These are phyloP conservation scores for Microchirus variegatus DNA, from an alignment of 2,797 vertebrate species.

Conservation along the genomic window DNA sequence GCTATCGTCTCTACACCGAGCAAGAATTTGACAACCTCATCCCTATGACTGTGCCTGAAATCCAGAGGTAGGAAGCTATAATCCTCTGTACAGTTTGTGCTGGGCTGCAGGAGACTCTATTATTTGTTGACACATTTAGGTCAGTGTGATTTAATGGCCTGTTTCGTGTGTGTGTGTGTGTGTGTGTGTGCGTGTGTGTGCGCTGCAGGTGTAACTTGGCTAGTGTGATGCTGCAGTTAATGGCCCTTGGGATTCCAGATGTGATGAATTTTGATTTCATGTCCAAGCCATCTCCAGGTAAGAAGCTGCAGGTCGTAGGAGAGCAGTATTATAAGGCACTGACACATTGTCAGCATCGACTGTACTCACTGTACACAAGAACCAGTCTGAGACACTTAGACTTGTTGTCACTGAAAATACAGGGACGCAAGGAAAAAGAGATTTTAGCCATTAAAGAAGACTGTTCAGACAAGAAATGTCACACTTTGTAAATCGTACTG, in stretches of 20 bases:
- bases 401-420: too few species aligned
- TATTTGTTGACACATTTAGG: constrained; percentile 19
- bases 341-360: too few species aligned
- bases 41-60: constrained; percentile 93
- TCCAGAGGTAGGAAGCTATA: constrained; percentile 86
- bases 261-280: constrained; percentile 97
- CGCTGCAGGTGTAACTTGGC: constrained; percentile 91
- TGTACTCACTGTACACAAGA: too few species aligned
- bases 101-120: not conserved
- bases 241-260: constrained; percentile 91
- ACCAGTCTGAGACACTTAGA: too few species aligned
- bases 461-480: too few species aligned
- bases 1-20: constrained; percentile 96
- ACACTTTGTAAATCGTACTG: too few species aligned
- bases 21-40: constrained; percentile 91
- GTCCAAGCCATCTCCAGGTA: constrained; percentile 96
- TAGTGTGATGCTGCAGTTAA: constrained; percentile 92
- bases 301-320: constrained; percentile 16
- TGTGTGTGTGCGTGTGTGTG: constrained; percentile 4
- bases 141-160: constrained; percentile 35
- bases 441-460: too few species aligned
- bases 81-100: constrained; percentile 1
- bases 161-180: not conserved
- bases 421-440: too few species aligned
- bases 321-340: too few species aligned